Conservation (phyloP, 2,888 invertebrate genomes). For the Oscheius myriophilus region DNA sequence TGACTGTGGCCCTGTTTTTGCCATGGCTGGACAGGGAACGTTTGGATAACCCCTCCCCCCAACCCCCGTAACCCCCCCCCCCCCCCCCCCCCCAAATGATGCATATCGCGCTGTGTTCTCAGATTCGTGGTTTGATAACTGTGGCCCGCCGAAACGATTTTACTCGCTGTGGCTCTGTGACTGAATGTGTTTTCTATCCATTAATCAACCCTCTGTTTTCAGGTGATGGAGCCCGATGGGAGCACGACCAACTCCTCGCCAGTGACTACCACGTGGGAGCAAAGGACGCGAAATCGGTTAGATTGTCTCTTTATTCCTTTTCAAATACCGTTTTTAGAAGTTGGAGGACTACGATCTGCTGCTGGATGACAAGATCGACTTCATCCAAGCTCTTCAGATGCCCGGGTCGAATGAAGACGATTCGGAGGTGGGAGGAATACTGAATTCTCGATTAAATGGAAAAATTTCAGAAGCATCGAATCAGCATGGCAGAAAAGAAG, state of each 20-base stretch:
- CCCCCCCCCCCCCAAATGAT: too few species aligned
- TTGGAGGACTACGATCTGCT: slow-evolving; percentile 86
- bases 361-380: slow-evolving; percentile 93
- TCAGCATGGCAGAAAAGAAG: slow-evolving; percentile 61
- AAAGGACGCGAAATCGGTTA: slow-evolving; percentile 44
- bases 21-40: too few species aligned
- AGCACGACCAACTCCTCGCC: slow-evolving; percentile 46
- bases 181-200: too few species aligned
- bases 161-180: too few species aligned
- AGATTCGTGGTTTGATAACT: too few species aligned
- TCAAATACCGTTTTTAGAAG: slow-evolving; percentile 48
- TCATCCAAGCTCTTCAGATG: slow-evolving; percentile 81
- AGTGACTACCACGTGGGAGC: slow-evolving; percentile 46
- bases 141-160: too few species aligned
- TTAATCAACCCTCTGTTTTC: too few species aligned
- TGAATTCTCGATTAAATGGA: background rate
- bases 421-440: slow-evolving; percentile 13
- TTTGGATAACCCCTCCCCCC: too few species aligned
- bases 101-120: too few species aligned
- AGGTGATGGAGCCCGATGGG: slow-evolving; percentile 52
- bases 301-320: background rate
- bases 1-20: too few species aligned
- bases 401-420: slow-evolving; percentile 72
- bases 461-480: slow-evolving; percentile 35
- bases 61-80: too few species aligned